These are phyloP conservation scores for Lithophane leautieri DNA, from an alignment of 2,888 invertebrate species.

Conservation along the genomic window DNA sequence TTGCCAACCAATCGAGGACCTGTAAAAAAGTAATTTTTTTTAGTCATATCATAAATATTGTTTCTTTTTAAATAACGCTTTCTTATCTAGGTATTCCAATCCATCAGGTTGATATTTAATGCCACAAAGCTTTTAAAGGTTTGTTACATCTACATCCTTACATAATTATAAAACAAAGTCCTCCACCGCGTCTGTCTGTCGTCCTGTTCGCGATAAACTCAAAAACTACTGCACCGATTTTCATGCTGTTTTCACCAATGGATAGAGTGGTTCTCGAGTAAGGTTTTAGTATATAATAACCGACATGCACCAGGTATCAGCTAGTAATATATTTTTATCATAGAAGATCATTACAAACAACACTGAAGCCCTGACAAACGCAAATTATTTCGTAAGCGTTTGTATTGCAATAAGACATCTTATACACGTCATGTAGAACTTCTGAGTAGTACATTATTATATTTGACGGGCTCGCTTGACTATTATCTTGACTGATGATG, in stretches of 20 bases:
- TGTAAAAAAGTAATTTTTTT: conserved; percentile 75
- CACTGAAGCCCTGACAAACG: background rate
- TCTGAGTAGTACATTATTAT: too few relatives aligned
- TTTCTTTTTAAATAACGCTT: conserved; percentile 4
- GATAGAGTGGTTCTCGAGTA: too few relatives aligned
- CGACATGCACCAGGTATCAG: too few relatives aligned
- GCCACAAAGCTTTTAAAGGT: conserved; percentile 9
- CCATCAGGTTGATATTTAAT: conserved; percentile 23
- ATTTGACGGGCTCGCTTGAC: too few relatives aligned
- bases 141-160: background rate
- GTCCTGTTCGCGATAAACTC: too few relatives aligned
- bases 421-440: too few relatives aligned
- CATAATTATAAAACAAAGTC: too few relatives aligned
- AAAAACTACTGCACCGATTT: too few relatives aligned
- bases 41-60: background rate
- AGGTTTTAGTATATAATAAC: too few relatives aligned
- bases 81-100: conserved; percentile 15
- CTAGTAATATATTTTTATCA: conserved; percentile 12
- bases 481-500: too few relatives aligned
- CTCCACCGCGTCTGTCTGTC: too few relatives aligned
- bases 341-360: conserved; percentile 6
- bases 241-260: too few relatives aligned
- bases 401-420: background rate
- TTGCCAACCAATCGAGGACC: conserved; percentile 99
- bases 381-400: background rate